A percentile compares a stretch with the other conserved stretches of the same genome.
Evolutionary conservation across 2,888 invertebrate species (phyloP).

Genomic region (Colletes collaris): DNA sequence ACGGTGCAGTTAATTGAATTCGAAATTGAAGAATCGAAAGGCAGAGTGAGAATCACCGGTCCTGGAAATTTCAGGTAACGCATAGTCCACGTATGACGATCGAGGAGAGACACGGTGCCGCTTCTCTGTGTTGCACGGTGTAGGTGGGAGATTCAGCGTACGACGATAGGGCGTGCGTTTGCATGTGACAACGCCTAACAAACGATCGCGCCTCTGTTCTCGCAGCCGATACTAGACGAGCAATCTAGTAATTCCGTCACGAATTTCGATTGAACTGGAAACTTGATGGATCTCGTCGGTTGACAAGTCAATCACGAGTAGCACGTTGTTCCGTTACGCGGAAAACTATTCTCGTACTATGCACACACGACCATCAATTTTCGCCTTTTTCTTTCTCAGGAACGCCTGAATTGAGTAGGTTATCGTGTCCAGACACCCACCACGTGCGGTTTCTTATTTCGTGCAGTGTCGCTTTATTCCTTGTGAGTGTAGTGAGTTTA

Average conservation of each 20-base stretch:
- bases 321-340: conserved; percentile 31
- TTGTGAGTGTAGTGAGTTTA: conserved; percentile 64
- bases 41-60: conserved; percentile 14
- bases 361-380: conserved; percentile 48
- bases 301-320: conserved; percentile 36
- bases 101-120: conserved; percentile 37
- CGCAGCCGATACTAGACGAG: conserved; percentile 40
- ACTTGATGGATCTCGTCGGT: conserved; percentile 53
- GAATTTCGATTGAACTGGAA: conserved; percentile 27
- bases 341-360: conserved; percentile 59
- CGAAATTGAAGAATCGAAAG: conserved; percentile 11
- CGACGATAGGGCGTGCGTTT: conserved; percentile 69
- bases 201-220: conserved; percentile 67
- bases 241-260: conserved; percentile 5
- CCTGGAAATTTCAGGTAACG: conserved; percentile 41
- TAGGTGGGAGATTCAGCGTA: conserved; percentile 64
- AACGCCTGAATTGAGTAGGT: conserved; percentile 63
- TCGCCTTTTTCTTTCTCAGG: conserved; percentile 50
- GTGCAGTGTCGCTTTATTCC: conserved; percentile 54
- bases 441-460: conserved; percentile 53
- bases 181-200: conserved; percentile 77
- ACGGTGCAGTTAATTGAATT: conserved; percentile 34
- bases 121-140: conserved; percentile 51
- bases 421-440: conserved; percentile 56
- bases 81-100: conserved; percentile 45